These are phyloP conservation scores for Ptilorrhoa leucosticta DNA, from an alignment of 2,113 vertebrate species.

Conservation along the genomic window DNA sequence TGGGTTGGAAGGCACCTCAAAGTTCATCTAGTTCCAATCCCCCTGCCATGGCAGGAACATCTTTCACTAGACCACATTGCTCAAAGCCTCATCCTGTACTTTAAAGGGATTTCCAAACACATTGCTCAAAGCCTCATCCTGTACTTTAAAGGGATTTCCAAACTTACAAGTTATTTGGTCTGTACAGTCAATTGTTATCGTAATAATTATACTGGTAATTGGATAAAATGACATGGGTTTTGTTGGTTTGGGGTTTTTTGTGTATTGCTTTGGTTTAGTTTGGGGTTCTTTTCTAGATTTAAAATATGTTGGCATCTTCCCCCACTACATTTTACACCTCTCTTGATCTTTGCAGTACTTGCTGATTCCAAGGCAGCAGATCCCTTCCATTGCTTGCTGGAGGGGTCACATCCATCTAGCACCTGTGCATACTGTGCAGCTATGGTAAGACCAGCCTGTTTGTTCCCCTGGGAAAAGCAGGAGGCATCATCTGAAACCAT, in stretches of 20 bases:
- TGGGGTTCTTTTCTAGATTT: neutral
- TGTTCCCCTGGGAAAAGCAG: neutral
- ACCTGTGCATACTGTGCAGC: neutral
- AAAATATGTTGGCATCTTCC: neutral
- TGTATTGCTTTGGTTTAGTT: neutral
- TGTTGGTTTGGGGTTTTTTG: neutral
- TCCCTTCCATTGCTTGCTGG: neutral
- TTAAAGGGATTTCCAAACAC: neutral
- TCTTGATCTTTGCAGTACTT: neutral
- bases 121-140: neutral
- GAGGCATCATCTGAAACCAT: neutral
- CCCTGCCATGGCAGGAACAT: neutral
- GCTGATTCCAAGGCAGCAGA: neutral
- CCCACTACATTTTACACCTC: neutral
- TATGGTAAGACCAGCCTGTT: neutral
- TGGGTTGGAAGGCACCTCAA: neutral
- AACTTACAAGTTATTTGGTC: neutral
- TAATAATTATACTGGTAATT: neutral
- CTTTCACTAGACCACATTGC: neutral
- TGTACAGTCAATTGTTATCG: neutral
- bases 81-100: neutral
- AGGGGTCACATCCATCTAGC: neutral
- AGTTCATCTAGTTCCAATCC: neutral
- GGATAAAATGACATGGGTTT: rapidly evolving
- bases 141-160: neutral